Base-by-base conservation (phyloP, 2,888 invertebrate genomes). In the Tiliacea aurago region DNA sequence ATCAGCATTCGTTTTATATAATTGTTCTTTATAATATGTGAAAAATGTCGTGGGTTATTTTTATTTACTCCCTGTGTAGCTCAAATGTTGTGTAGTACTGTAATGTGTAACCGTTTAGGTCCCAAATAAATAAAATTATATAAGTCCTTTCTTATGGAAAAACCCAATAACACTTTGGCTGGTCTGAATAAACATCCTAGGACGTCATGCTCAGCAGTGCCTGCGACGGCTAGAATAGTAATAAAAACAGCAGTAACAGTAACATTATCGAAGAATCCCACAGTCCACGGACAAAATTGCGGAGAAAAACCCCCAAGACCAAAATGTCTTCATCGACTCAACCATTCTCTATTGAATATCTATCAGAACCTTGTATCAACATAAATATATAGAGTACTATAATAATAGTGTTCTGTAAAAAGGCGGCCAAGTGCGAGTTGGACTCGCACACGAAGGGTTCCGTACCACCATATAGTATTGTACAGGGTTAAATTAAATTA, bases 331-430 rank as follows among this genome's bases (percentile, higher is more conserved):
- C 33, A 55, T 9, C 33, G 47, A 55, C 13, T 63, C 6, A n/a
- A 59, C 51, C 28, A 61, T 47, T 64, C 28, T 65, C 18, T 61
- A 80, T 74, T 80, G 69, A 84, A 80, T n/a, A n/a, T n/a, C n/a
- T 65, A 80, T 73, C 72, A 55, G 20, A 66, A 59, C 53, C 20
- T 72, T 49, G 72, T 84, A 73, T 64, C 56, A 59, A 71, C n/a
- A 53, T 84, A 81, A 73, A 78, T 76, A 76, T 81, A 58, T 81
- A 81, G 76, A 45, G 71, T 70, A 69, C 72, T 63, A 71, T 28
- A 28, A 28, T 28, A 28, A 28, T 0, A 58, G 56, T 28, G 78
- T 49, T 55, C 28, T 53, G 73, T 75, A 79, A 47, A 33, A 47
- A 28, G 0, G 4, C 13, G 20, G 45, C 45, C 28, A 63, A 28